Evolutionary conservation across 1,140 invertebrate species (phyloP), one percentile per base, ranked within the genome.

Genomic region (Euura saliciscinereae): DNA sequence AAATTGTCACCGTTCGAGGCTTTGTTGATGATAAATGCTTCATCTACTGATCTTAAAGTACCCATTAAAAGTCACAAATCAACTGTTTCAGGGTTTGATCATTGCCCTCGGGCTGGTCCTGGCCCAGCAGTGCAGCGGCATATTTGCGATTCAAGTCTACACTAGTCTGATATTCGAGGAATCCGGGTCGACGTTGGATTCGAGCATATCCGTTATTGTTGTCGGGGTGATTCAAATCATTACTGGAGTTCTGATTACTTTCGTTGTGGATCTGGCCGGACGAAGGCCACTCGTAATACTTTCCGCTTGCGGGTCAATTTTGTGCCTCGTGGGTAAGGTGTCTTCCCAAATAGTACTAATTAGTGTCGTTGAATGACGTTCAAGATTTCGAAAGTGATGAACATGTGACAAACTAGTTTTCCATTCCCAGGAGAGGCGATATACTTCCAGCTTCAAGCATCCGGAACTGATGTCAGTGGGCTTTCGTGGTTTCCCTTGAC

Each of bases 231-330:
- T 71, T 2, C 6, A 28, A 2, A 13, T 69, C 0, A 6, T 66
- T 3, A 2, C 3, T 2, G 8, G 8, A 7, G 0, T 66, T 42
- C 0, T 65, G 1, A 28, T 64, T 2, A 2, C 45, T 2, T 6
- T 42, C 1, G 8, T 69, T 2, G 51, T 73, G 1, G 75, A 76
- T n/a, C 73, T 7, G 11, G 0, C 75, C 3, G 74, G 75, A 7
- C 72, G 75, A 7, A 76, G 44, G 10, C 3, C 44, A 2, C 44
- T 76, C n/a, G 44, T 68, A 2, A 4, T 76, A 2, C 4, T 59
- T 2, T 73, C 75, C 1, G 6, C 66, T 90, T 90, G 28, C 84
- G 93, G 3, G 71, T 3, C 71, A 44, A 44, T 11, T 75, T 1
- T 0, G 7, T 0, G 1, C 43, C 1, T 4, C 28, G 28, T 28